A percentile compares a stretch with the other conserved stretches of the same genome.
phyloP scores from a whole-genome alignment of 2,888 invertebrate genomes.

The Coremacera marginata region DNA sequence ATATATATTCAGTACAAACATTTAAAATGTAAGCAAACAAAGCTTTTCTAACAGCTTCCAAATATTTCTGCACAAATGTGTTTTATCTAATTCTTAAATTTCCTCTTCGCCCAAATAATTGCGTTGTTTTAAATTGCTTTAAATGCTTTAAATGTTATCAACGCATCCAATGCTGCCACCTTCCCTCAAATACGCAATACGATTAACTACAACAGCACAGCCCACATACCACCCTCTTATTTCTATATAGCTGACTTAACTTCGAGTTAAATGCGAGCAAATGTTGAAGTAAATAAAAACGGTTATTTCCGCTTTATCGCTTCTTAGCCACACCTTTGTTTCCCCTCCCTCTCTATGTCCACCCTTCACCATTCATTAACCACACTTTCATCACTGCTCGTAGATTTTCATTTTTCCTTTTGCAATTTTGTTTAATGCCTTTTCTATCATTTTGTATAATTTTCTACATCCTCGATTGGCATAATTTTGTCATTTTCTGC shows the following conservation, averaged over 20 bases:
- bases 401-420: neutral
- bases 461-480: slow-evolving; percentile 54
- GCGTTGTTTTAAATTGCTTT: neutral
- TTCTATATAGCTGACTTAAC: slow-evolving; percentile 13
- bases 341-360: neutral
- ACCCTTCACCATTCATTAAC: neutral
- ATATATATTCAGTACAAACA: no score
- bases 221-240: neutral
- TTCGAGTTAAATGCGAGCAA: slow-evolving; percentile 19
- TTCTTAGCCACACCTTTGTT: neutral
- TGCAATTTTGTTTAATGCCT: slow-evolving; percentile 25
- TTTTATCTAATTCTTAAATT: neutral
- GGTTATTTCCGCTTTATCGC: neutral
- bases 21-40: no score
- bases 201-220: neutral
- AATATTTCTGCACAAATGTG: neutral
- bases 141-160: neutral
- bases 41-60: neutral
- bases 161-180: neutral
- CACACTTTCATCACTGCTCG: neutral
- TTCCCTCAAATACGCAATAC: no score
- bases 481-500: slow-evolving; percentile 49
- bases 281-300: slow-evolving; percentile 23
- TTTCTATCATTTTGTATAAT: slow-evolving; percentile 46
- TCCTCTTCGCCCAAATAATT: neutral